These are phyloP conservation scores for Hoplostethus atlanticus DNA, from an alignment of 2,797 vertebrate genomes.

Conservation along the genomic window DNA sequence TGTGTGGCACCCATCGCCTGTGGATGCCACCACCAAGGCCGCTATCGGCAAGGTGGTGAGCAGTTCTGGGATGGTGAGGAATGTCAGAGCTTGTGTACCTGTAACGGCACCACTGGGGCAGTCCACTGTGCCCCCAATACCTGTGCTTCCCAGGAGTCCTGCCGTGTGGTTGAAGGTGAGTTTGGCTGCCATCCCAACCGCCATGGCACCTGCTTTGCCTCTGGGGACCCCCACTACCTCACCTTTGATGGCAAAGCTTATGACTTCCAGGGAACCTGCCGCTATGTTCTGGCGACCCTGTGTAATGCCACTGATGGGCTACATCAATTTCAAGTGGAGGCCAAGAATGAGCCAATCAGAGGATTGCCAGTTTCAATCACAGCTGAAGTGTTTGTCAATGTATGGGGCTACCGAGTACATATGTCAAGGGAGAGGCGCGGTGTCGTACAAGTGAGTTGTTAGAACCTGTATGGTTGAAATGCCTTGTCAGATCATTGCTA, in stretches of 20 bases:
- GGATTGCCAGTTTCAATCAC: slow-evolving; percentile 65
- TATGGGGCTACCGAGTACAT: slow-evolving; percentile 62
- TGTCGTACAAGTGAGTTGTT: slow-evolving; percentile 62
- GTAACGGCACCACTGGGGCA: slow-evolving; percentile 63
- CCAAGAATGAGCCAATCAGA: slow-evolving; percentile 30
- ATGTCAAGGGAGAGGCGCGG: slow-evolving; percentile 49
- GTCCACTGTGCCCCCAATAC: slow-evolving; percentile 60
- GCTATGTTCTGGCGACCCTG: slow-evolving; percentile 75
- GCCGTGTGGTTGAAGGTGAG: slow-evolving; percentile 53
- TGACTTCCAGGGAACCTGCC: slow-evolving; percentile 77
- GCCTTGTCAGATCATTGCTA: no score
- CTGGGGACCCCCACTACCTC: slow-evolving; percentile 81
- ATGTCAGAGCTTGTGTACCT: slow-evolving; percentile 69
- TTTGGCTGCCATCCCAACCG: slow-evolving; percentile 71
- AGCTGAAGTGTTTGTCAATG: slow-evolving; percentile 63
- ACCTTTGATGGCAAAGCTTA: slow-evolving; percentile 75
- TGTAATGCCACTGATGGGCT: slow-evolving; percentile 75
- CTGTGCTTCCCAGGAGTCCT: slow-evolving; percentile 64
- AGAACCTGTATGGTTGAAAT: no score
- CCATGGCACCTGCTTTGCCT: slow-evolving; percentile 67
- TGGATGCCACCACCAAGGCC: slow-evolving; percentile 74
- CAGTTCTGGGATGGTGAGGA: slow-evolving; percentile 71
- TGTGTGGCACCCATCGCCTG: slow-evolving; percentile 75
- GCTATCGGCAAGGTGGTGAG: slow-evolving; percentile 59
- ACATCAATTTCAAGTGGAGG: slow-evolving; percentile 62